Percentiles rank a stretch among this genome's conserved stretches.
Evolutionary conservation across 1,140 invertebrate species (phyloP).

Genomic region (Leptinotarsa lineolata): DNA sequence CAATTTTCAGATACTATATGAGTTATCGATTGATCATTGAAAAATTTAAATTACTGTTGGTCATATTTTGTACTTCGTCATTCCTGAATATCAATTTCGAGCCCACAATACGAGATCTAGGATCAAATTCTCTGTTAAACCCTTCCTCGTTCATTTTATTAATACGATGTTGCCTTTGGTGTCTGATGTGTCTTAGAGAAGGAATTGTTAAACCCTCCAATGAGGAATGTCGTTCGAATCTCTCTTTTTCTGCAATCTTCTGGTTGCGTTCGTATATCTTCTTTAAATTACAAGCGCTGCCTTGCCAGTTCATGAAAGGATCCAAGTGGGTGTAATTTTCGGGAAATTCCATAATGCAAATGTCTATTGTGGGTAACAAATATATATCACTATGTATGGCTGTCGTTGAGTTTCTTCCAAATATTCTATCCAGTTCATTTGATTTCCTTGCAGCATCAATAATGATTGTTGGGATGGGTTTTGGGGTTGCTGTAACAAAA

Average conservation of each 20-base stretch:
- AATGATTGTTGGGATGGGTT: slow-evolving; percentile 50
- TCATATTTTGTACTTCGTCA: slow-evolving; percentile 20
- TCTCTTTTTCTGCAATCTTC: slow-evolving; percentile 36
- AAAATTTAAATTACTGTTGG: slow-evolving; percentile 17
- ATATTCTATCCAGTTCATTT: slow-evolving; percentile 46
- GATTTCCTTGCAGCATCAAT: slow-evolving; percentile 42
- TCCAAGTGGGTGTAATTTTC: slow-evolving; percentile 34
- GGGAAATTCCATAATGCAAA: slow-evolving; percentile 49
- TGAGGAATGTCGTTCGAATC: slow-evolving; percentile 42
- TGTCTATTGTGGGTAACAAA: slow-evolving; percentile 51
- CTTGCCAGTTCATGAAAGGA: slow-evolving; percentile 31
- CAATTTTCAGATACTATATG: not conserved
- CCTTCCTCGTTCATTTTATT: slow-evolving; percentile 25
- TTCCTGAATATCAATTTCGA: not conserved
- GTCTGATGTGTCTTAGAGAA: slow-evolving; percentile 41
- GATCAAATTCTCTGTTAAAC: not conserved
- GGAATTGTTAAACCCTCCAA: slow-evolving; percentile 27
- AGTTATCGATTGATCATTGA: slow-evolving; percentile 20
- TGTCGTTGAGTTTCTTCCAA: slow-evolving; percentile 50
- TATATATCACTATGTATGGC: slow-evolving; percentile 45
- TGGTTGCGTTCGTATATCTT: slow-evolving; percentile 45
- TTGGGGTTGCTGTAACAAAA: slow-evolving; percentile 50
- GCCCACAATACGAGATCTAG: slow-evolving; percentile 17
- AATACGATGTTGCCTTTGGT: slow-evolving; percentile 45
- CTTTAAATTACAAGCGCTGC: slow-evolving; percentile 44